phyloP scores from a whole-genome alignment of 1,140 invertebrate species.

The fruit fly (Drosophila melanogaster) region Release_6_plus_ISO1_MT NT_033779.5:14546001-14546500 shows the following conservation, averaged over 20 bases:
- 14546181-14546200: conserved; percentile 70
- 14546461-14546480: conserved; percentile 33
- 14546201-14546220: conserved; percentile 63
- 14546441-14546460: conserved; percentile 14
- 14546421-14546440: conserved; percentile 58
- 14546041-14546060: conserved; percentile 37
- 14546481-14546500: background rate
- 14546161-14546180: conserved; percentile 61
- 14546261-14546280: conserved; percentile 1
- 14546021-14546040: conserved; percentile 23
- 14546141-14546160: conserved; percentile 27
- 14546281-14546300: conserved; percentile 8
- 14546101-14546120: conserved; percentile 8
- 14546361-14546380: conserved; percentile 55
- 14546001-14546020: conserved; percentile 41
- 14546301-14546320: conserved; percentile 58
- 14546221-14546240: conserved; percentile 49
- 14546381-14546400: conserved; percentile 33
- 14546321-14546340: conserved; percentile 77
- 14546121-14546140: conserved; percentile 6
- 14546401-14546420: conserved; percentile 49
- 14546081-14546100: conserved; percentile 60
- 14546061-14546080: conserved; percentile 19
- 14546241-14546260: background rate
- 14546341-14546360: conserved; percentile 60